These are phyloP conservation scores for Tetramorium alpestre DNA, from an alignment of 1,140 invertebrate species.

Conservation along the genomic window DNA sequence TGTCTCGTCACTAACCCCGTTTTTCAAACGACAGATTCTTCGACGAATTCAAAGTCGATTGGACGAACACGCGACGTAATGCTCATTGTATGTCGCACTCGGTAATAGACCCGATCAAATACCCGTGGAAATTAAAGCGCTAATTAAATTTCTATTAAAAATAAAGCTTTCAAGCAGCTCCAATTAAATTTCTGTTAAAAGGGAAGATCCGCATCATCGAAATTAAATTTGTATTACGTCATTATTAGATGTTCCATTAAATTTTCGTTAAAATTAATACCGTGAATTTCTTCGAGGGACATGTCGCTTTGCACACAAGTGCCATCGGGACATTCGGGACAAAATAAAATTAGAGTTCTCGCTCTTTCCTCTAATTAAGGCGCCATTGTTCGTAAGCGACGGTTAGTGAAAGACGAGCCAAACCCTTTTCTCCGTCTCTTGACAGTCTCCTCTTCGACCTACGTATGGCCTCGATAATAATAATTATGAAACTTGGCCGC, in stretches of 20 bases:
- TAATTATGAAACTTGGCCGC: constrained; percentile 81
- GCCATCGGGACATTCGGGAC: not conserved
- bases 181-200: constrained; percentile 1
- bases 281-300: not conserved
- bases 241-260: not conserved
- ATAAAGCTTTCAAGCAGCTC: not conserved
- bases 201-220: not conserved
- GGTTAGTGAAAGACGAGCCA: constrained; percentile 34
- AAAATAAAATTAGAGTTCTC: not conserved
- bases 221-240: constrained; percentile 1
- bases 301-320: not conserved
- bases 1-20: constrained; percentile 12
- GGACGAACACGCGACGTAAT: not conserved
- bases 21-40: constrained; percentile 1
- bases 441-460: constrained; percentile 65
- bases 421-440: constrained; percentile 67
- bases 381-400: constrained; percentile 5
- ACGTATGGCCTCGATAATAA: constrained; percentile 81
- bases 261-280: not conserved
- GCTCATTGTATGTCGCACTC: not conserved
- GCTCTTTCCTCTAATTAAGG: constrained; percentile 5
- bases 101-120: not conserved
- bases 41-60: not conserved
- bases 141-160: constrained; percentile 21
- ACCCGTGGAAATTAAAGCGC: not conserved